These are phyloP conservation scores for Notothenia coriiceps DNA, from an alignment of 2,113 vertebrate genomes.

Conservation along the genomic window DNA sequence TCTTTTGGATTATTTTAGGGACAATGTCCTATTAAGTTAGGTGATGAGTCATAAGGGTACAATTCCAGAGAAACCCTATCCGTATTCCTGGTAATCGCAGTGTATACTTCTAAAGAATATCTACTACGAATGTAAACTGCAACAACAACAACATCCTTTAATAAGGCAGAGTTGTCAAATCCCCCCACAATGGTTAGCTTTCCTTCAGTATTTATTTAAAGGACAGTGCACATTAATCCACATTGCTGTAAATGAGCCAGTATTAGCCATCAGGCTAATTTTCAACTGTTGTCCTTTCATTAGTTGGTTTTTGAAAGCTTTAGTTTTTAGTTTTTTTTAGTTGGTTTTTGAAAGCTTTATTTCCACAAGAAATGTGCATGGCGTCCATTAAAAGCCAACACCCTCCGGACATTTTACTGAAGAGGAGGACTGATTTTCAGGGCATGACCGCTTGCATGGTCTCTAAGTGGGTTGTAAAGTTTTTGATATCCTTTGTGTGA, in stretches of 20 bases:
- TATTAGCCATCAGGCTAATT: too few species aligned
- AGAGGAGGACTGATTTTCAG: neutral
- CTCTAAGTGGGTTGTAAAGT: neutral
- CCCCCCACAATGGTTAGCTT: too few species aligned
- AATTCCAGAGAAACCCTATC: slow-evolving; percentile 11
- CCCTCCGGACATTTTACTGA: neutral
- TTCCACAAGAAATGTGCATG: neutral
- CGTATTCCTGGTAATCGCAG: slow-evolving; percentile 1
- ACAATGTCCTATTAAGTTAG: neutral
- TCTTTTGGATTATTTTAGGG: slow-evolving; percentile 23
- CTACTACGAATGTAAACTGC: neutral
- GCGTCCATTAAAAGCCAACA: neutral
- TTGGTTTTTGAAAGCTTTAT: neutral
- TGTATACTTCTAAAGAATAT: neutral
- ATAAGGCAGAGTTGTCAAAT: too few species aligned
- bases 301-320: too few species aligned
- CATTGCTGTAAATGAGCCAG: too few species aligned
- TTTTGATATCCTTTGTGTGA: slow-evolving; percentile 2
- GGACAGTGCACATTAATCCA: too few species aligned
- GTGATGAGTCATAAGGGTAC: neutral
- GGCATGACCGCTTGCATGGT: neutral
- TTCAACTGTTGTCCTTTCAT: too few species aligned
- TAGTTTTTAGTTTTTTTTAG: too few species aligned
- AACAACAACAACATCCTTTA: neutral
- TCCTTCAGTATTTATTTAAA: neutral